Evolutionary conservation across 2,113 vertebrate genomes (phyloP).

Genomic region (Sialia sialis): DNA sequence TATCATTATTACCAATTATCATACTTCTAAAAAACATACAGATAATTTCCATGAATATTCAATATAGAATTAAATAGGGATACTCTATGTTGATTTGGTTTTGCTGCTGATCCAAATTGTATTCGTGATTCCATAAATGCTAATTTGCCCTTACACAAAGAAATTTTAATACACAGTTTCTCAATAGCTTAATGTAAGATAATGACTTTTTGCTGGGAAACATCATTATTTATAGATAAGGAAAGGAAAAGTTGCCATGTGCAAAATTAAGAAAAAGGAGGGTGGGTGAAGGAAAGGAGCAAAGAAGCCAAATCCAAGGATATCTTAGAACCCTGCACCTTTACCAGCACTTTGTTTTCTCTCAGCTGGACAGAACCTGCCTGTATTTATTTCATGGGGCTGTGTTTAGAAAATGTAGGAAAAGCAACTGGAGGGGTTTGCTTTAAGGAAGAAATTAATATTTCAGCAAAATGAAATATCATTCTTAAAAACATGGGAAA

Average conservation of each 20-base stretch:
- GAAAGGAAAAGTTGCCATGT: neutral
- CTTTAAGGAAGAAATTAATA: neutral
- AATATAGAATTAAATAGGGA: neutral
- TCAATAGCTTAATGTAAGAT: neutral
- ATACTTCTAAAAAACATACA: neutral
- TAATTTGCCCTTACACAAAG: neutral
- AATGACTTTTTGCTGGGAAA: neutral
- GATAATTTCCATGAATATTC: neutral
- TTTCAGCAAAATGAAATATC: neutral
- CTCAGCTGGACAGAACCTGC: neutral
- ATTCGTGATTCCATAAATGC: neutral
- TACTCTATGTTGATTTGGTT: neutral
- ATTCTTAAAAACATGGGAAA: neutral
- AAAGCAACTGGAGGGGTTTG: neutral
- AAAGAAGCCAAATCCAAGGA: neutral
- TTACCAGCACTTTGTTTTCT: neutral
- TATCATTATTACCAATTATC: neutral
- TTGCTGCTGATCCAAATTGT: neutral
- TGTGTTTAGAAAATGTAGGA: neutral
- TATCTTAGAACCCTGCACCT: neutral
- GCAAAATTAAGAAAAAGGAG: neutral
- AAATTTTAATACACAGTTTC: neutral
- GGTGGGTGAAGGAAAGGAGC: neutral
- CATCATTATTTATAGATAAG: neutral
- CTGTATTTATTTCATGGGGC: neutral